Conservation (phyloP, 2,888 invertebrate species). For the Apodemia mormo region DNA sequence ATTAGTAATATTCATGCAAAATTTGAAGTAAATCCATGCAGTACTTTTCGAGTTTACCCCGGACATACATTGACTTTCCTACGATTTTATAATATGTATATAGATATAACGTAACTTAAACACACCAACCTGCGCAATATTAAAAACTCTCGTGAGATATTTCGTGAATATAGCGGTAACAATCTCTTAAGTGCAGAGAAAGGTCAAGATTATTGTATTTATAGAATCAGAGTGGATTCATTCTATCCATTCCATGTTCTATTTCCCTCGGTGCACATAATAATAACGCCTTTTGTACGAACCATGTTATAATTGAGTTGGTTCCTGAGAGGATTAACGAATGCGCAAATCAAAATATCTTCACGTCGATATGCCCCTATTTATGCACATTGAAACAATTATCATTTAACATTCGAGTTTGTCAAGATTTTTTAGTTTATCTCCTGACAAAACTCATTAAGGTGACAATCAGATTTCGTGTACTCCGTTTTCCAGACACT, state of each 20-base stretch:
- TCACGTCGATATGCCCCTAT: background rate
- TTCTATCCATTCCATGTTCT: slow-evolving; percentile 31
- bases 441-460: too few relatives aligned
- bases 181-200: slow-evolving; percentile 10
- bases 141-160: background rate
- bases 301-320: background rate
- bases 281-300: background rate
- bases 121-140: background rate
- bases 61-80: too few relatives aligned
- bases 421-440: too few relatives aligned
- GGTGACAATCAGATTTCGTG: too few relatives aligned
- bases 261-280: slow-evolving; percentile 35
- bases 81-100: too few relatives aligned
- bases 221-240: slow-evolving; percentile 24
- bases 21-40: too few relatives aligned
- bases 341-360: background rate
- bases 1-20: too few relatives aligned
- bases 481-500: too few relatives aligned
- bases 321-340: background rate
- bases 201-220: slow-evolving; percentile 28
- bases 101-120: background rate
- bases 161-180: background rate
- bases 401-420: too few relatives aligned
- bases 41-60: too few relatives aligned
- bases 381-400: too few relatives aligned